Conservation (phyloP, 2,113 vertebrate genomes). For the Noturus placidus region DNA sequence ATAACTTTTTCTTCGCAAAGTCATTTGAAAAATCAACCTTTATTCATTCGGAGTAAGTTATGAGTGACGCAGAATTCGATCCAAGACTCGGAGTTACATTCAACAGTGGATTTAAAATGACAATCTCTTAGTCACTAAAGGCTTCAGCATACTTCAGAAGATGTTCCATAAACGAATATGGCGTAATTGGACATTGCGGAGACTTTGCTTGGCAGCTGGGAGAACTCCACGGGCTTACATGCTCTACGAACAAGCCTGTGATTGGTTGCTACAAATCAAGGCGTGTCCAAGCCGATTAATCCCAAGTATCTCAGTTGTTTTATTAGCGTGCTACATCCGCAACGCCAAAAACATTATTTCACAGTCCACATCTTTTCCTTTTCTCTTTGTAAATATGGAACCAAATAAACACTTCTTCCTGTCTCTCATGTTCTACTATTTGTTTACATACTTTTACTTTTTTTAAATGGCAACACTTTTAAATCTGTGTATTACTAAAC, state of each 20-base stretch:
- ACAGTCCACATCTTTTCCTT: not conserved
- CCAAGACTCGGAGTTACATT: too few species aligned
- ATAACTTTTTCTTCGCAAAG: not conserved
- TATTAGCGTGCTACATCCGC: not conserved
- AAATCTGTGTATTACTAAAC: not conserved
- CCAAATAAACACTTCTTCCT: not conserved
- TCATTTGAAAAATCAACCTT: not conserved
- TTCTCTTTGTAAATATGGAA: too few species aligned
- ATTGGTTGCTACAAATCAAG: not conserved
- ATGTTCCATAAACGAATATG: not conserved
- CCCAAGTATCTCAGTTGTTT: not conserved
- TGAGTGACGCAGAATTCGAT: not conserved
- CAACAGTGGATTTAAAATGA: not conserved
- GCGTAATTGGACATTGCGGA: not conserved
- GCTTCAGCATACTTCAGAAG: not conserved
- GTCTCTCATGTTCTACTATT: not conserved
- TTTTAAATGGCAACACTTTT: not conserved
- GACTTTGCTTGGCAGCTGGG: not conserved
- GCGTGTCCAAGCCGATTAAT: not conserved
- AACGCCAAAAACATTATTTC: not conserved
- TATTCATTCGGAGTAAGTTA: not conserved
- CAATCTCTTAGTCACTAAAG: not conserved
- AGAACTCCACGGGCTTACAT: not conserved
- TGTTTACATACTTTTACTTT: not conserved
- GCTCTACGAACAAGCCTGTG: not conserved